Base-by-base conservation (phyloP, 2,888 invertebrate species). In the Caenorhabditis becei region DNA sequence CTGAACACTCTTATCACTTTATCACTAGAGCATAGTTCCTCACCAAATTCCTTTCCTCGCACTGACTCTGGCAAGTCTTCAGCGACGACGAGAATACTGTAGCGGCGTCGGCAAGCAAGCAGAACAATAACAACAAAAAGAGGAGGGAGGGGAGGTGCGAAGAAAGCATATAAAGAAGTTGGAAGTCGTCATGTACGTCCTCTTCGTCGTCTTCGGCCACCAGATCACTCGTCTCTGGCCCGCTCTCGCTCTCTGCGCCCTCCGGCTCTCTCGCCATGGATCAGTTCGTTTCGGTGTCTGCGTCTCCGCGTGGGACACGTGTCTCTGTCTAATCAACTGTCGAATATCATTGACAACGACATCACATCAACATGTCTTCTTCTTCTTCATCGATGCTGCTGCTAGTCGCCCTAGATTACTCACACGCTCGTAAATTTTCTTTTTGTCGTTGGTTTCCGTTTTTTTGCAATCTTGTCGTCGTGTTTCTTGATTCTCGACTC, bases 21-120 rank as follows among this genome's bases (percentile, higher is more conserved):
- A 10, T 16, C 14, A 35, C 10, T 35, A 10, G 35, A 10, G 35
- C 24, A 5, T 4, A 14, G n/a, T 16, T 14, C 24, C 51, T 58
- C 53, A 89, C 89, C 80, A 89, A 80, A 80, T 88, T 89, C 44
- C 84, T 61, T 47, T 88, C 88, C n/a, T 86, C 75, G 59, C 89
- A 89, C 54, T 88, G 88, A 51, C 83, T 84, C 67, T 86, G 84
- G 67, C 88, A 89, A 11, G 77, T 70, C 65, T 89, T 88, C 35
- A 86, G 63, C 2, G 87, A 87, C 16, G 86, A 86, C 11, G 87
- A 87, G 78, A 88, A 87, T 18, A 88, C 84, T 11, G 88, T 88
- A 14, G 86, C 83, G 1, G 77, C 37, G n/a, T 62, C 8, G 51
- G n/a, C 28, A 28, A 37, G n/a, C 41, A 44, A 24, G 8, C 35